Conservation (phyloP, 1,140 invertebrate species). For the Lepidostoma basale region DNA sequence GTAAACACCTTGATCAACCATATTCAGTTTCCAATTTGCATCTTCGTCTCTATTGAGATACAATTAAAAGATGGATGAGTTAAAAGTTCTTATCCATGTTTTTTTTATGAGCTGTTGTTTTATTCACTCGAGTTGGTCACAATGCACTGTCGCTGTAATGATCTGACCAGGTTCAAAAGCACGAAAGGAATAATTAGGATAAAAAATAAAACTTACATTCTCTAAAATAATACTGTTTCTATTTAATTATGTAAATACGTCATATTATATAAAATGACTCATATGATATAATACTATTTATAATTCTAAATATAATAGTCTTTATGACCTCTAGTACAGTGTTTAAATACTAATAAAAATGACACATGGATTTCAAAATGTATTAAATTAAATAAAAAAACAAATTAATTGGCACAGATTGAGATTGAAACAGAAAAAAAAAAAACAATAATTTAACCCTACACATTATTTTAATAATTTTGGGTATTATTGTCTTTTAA, state of each 20-base stretch:
- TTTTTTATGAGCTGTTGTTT: too few species aligned
- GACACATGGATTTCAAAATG: conserved; percentile 44
- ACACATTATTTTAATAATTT: not conserved
- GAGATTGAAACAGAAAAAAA: too few species aligned
- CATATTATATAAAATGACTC: conserved; percentile 47
- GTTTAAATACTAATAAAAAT: conserved; percentile 43
- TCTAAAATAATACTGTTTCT: conserved; percentile 48
- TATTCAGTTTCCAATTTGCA: too few species aligned
- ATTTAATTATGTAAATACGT: conserved; percentile 47
- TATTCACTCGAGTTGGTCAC: too few species aligned
- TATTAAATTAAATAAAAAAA: conserved; percentile 16
- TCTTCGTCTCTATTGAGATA: too few species aligned
- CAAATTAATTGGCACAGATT: conserved; percentile 23
- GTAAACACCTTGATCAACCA: too few species aligned
- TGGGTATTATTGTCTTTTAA: not conserved
- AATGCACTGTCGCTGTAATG: too few species aligned
- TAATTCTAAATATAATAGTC: conserved; percentile 40
- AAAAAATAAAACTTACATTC: conserved; percentile 25
- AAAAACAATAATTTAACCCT: conserved; percentile 1
- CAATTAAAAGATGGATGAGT: too few species aligned
- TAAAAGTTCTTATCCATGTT: too few species aligned
- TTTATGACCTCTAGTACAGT: conserved; percentile 42
- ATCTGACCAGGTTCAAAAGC: too few species aligned
- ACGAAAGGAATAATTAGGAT: too few species aligned
- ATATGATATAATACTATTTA: conserved; percentile 45